These are phyloP conservation scores for Falco berigora DNA, from an alignment of 2,797 vertebrate species.

Conservation along the genomic window DNA sequence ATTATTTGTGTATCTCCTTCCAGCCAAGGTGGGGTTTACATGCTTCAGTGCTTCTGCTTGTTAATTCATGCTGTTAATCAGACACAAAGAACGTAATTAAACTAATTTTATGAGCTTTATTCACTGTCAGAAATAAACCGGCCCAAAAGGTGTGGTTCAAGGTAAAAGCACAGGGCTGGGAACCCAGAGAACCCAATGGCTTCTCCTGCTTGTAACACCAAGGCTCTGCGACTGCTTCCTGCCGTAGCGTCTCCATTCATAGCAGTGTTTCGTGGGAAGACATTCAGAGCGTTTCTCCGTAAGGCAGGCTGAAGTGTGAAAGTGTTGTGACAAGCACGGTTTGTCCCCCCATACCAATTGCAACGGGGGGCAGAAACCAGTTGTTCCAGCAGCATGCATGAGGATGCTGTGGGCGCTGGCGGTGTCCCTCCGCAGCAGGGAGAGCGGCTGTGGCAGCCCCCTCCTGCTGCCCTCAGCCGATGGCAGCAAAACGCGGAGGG, in stretches of 20 bases:
- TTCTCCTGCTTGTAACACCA: neutral
- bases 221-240: neutral
- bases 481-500: neutral
- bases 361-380: neutral
- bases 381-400: fast-evolving
- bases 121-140: slow-evolving; percentile 40
- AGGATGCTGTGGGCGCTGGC: neutral
- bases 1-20: slow-evolving; percentile 52
- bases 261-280: fast-evolving
- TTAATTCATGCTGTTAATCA: slow-evolving; percentile 71
- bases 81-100: slow-evolving; percentile 62
- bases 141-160: slow-evolving; percentile 18
- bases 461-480: neutral
- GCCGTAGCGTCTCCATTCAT: neutral
- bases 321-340: fast-evolving
- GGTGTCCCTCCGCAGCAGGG: fast-evolving
- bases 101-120: slow-evolving; percentile 59
- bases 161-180: slow-evolving; percentile 22
- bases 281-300: fast-evolving
- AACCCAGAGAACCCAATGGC: neutral
- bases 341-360: fast-evolving
- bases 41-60: slow-evolving; percentile 39
- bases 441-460: neutral
- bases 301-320: neutral
- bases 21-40: slow-evolving; percentile 67